These are phyloP conservation scores for Sorex fumeus DNA, from an alignment of 2,113 vertebrate genomes.

Conservation along the genomic window DNA sequence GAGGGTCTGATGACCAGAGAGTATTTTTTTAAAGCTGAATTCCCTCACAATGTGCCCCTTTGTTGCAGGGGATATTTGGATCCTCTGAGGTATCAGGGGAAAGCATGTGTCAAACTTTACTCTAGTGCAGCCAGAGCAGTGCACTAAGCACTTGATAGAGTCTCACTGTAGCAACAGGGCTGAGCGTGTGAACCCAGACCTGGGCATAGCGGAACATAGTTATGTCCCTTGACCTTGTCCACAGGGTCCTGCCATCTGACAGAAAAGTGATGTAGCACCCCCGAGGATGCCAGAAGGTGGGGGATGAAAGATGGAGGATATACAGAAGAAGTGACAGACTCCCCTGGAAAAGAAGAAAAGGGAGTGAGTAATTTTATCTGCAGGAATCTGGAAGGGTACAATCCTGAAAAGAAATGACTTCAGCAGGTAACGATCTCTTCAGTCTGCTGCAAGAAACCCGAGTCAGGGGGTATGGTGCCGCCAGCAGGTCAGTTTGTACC, in stretches of 20 bases:
- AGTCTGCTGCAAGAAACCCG: neutral
- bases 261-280: neutral
- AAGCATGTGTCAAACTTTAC: slow-evolving; percentile 56
- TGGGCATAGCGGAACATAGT: neutral
- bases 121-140: neutral
- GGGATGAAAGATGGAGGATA: neutral
- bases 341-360: neutral
- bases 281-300: too few species aligned
- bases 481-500: too few species aligned
- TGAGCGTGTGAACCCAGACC: neutral
- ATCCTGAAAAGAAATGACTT: slow-evolving; percentile 23
- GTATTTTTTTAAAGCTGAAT: slow-evolving; percentile 45
- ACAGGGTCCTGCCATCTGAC: neutral
- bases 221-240: neutral
- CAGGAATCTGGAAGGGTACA: neutral
- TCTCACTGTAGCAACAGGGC: neutral
- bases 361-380: neutral
- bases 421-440: neutral
- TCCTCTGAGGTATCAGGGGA: slow-evolving; percentile 41
- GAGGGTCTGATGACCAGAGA: neutral
- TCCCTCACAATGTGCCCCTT: slow-evolving; percentile 48
- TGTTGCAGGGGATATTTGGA: slow-evolving; percentile 47
- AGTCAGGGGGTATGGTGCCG: too few species aligned
- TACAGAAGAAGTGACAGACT: neutral
- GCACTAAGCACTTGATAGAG: neutral